Percentiles rank a stretch among this genome's conserved stretches.
Evolutionary conservation across 2,797 vertebrate genomes (phyloP).

Genomic region (Rhodeus uyekii): DNA sequence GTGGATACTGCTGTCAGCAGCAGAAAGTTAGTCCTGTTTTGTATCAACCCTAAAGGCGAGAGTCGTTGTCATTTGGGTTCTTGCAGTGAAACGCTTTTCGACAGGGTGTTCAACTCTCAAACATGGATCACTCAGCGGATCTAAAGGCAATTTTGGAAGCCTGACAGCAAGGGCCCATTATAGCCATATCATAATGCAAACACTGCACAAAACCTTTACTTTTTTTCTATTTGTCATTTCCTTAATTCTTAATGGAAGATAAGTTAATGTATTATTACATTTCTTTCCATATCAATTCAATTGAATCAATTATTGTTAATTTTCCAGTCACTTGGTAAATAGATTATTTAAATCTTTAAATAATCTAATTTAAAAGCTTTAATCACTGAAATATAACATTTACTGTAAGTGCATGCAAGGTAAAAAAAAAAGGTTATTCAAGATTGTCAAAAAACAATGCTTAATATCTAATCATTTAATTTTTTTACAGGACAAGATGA

Average conservation of each 20-base stretch:
- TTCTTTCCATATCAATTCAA: neutral
- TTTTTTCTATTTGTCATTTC: neutral
- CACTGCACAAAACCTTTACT: neutral
- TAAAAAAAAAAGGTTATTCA: neutral
- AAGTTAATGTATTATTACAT: neutral
- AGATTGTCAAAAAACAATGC: neutral
- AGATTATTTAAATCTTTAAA: neutral
- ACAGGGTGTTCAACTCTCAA: neutral
- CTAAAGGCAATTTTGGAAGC: neutral
- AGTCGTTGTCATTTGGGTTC: neutral
- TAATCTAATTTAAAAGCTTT: neutral
- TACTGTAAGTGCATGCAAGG: neutral
- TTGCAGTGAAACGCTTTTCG: neutral
- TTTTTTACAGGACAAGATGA: neutral
- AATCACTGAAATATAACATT: neutral
- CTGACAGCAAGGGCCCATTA: neutral
- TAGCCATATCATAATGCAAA: neutral
- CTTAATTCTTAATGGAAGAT: neutral
- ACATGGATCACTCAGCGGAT: neutral
- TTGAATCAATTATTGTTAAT: neutral
- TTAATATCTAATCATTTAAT: neutral
- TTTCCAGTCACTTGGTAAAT: neutral
- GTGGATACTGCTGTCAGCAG: constrained; percentile 25
- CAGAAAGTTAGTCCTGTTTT: constrained; percentile 25
- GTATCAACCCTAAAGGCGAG: constrained; percentile 7